These are phyloP conservation scores for Drosophila setifemur DNA, from an alignment of 1,140 invertebrate genomes.

Conservation along the genomic window DNA sequence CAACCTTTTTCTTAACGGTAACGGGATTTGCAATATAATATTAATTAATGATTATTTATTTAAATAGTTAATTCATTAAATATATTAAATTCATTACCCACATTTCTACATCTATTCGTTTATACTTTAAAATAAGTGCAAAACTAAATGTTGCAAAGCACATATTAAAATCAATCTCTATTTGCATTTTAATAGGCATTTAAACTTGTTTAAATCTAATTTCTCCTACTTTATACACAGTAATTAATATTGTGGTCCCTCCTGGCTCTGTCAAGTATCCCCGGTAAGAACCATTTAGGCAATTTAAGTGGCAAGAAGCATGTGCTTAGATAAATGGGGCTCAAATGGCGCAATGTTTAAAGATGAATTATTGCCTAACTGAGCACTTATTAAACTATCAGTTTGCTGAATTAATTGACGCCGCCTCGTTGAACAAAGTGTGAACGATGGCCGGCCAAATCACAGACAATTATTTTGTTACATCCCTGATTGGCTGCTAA, in stretches of 20 bases:
- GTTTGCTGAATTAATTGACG: slow-evolving; percentile 36
- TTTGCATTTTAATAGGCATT: too few species aligned
- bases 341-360: slow-evolving; percentile 2
- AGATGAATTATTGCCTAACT: slow-evolving; percentile 12
- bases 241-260: neutral
- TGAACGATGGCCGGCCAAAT: slow-evolving; percentile 37
- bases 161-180: too few species aligned
- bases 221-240: too few species aligned
- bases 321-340: neutral
- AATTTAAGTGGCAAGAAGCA: neutral
- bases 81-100: too few species aligned
- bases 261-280: neutral
- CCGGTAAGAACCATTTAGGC: neutral
- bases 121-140: too few species aligned
- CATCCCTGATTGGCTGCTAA: slow-evolving; percentile 58
- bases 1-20: neutral
- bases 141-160: too few species aligned
- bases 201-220: too few species aligned
- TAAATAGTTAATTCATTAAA: too few species aligned
- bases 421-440: slow-evolving; percentile 39
- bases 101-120: too few species aligned
- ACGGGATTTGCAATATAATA: neutral
- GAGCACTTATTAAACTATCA: slow-evolving; percentile 10
- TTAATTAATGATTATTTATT: too few species aligned
- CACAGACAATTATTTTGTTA: slow-evolving; percentile 44